Percentiles rank a stretch among this genome's conserved stretches.
Evolutionary conservation across 2,888 invertebrate species (phyloP).

Genomic region (Crepidodera aurea): DNA sequence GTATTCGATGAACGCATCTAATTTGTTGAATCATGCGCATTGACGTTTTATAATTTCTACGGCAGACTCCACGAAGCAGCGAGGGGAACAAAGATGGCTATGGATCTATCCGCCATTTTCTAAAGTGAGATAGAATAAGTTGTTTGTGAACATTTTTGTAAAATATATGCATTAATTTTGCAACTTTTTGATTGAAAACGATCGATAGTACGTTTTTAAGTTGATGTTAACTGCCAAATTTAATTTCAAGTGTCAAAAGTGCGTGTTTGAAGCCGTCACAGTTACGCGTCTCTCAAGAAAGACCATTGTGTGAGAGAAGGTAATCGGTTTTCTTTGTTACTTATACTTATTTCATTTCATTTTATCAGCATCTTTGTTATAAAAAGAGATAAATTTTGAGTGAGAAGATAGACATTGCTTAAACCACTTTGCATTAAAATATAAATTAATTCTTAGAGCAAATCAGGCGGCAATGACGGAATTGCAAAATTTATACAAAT

Average conservation of each 20-base stretch:
- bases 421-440: too few relatives aligned
- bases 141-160: constrained; percentile 57
- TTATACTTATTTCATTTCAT: constrained; percentile 63
- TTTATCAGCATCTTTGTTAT: constrained; percentile 63
- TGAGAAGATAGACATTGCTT: too few relatives aligned
- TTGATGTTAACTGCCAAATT: constrained; percentile 4
- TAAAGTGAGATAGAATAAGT: constrained; percentile 63
- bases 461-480: too few relatives aligned
- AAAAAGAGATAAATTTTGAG: constrained; percentile 62
- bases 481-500: too few relatives aligned
- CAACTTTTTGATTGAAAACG: constrained; percentile 31
- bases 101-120: constrained; percentile 62
- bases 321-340: constrained; percentile 62
- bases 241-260: constrained; percentile 38
- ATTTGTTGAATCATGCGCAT: constrained; percentile 35
- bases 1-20: constrained; percentile 28
- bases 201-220: constrained; percentile 11
- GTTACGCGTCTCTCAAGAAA: constrained; percentile 49
- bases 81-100: constrained; percentile 62
- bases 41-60: background rate
- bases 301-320: constrained; percentile 55
- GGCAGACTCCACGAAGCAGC: constrained; percentile 30
- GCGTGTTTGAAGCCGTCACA: constrained; percentile 36
- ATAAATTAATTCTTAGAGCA: too few relatives aligned
- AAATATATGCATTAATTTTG: constrained; percentile 42